Conservation (phyloP, 2,888 invertebrate species). For the Drosophila prolongata region DNA sequence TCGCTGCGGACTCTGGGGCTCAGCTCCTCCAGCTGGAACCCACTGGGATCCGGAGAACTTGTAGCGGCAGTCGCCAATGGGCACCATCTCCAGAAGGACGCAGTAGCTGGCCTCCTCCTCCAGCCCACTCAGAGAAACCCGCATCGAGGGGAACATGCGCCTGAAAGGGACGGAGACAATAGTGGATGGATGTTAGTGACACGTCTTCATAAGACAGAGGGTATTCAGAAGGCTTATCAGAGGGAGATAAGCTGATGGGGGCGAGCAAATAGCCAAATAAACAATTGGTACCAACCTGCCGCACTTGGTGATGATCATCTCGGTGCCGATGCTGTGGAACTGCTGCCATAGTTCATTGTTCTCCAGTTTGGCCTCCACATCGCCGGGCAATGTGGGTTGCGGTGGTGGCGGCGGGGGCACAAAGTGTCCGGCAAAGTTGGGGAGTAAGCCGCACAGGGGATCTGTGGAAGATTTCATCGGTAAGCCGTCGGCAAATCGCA, state of each 20-base stretch:
- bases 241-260: constrained; percentile 33
- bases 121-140: constrained; percentile 90
- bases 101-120: constrained; percentile 93
- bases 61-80: constrained; percentile 90
- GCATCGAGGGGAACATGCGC: constrained; percentile 95
- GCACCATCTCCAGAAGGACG: constrained; percentile 91
- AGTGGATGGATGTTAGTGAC: constrained; percentile 32
- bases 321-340: constrained; percentile 89
- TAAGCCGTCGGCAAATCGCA: constrained; percentile 42
- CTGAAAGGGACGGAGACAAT: constrained; percentile 85
- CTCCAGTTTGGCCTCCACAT: constrained; percentile 86
- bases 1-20: constrained; percentile 90
- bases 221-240: constrained; percentile 54
- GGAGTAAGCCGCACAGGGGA: constrained; percentile 77
- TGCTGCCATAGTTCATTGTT: constrained; percentile 89
- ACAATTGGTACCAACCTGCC: constrained; percentile 87
- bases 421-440: constrained; percentile 70
- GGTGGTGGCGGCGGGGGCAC: constrained; percentile 69
- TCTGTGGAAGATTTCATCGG: constrained; percentile 52
- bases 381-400: constrained; percentile 76
- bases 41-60: constrained; percentile 93
- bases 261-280: constrained; percentile 21
- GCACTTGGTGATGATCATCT: constrained; percentile 92
- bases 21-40: constrained; percentile 93
- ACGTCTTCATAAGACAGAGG: constrained; percentile 30